Evolutionary conservation across 92 coral and sea anemone species (phyloP).

Genomic region (Phymanthus crucifer): DNA sequence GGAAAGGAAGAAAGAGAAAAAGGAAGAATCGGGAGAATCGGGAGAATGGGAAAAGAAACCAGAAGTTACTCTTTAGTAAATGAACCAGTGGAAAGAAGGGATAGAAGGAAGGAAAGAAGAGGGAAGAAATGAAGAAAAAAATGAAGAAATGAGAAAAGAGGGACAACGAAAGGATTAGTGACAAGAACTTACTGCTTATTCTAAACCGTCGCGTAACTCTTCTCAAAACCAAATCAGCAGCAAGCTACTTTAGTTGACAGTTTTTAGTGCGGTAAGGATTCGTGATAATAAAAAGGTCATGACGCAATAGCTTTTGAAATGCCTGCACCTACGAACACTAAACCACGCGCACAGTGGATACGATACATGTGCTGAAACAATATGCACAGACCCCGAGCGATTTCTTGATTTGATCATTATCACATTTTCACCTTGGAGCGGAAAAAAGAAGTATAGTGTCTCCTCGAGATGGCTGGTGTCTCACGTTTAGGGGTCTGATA

Average conservation of each 20-base stretch:
- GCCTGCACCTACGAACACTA: constrained; percentile 12
- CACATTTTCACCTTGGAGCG: constrained; percentile 1
- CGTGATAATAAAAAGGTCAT: constrained; percentile 6
- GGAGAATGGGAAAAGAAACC: neutral
- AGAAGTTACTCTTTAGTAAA: too few species aligned
- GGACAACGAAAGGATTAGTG: too few species aligned
- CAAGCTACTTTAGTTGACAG: neutral
- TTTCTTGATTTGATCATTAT: neutral
- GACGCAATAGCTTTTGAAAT: neutral
- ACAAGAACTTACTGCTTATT: too few species aligned
- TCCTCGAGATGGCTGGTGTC: neutral
- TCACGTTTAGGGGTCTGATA: neutral
- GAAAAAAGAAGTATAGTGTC: neutral
- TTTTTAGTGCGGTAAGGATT: neutral
- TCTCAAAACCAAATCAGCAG: too few species aligned
- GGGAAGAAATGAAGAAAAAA: too few species aligned
- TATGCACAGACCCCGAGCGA: neutral
- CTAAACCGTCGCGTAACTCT: too few species aligned
- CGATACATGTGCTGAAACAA: constrained; percentile 11
- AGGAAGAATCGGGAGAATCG: too few species aligned
- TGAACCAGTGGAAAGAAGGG: too few species aligned
- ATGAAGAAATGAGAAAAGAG: too few species aligned
- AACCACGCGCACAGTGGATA: constrained; percentile 5
- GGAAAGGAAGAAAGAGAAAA: neutral
- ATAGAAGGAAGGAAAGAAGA: too few species aligned